Evolutionary conservation across 1,140 invertebrate species (phyloP).

Genomic region (Colletes latitarsis): DNA sequence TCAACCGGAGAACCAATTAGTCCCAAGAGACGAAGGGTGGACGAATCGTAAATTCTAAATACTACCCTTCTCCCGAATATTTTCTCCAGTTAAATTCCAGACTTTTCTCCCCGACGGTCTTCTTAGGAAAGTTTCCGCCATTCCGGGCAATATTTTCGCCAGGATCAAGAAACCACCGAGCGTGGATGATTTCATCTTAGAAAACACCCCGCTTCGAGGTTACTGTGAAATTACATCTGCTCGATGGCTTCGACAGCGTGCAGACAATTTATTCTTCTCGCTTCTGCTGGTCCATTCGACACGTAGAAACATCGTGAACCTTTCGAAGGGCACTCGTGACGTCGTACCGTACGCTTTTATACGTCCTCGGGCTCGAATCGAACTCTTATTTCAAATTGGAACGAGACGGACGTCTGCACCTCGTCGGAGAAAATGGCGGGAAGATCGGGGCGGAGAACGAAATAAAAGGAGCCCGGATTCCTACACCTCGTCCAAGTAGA

Average conservation of each 20-base stretch:
- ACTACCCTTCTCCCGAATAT: neutral
- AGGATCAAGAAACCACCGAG: neutral
- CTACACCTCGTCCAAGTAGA: neutral
- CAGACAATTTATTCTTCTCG: neutral
- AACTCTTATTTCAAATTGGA: constrained; percentile 25
- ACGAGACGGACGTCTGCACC: neutral
- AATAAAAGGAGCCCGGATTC: neutral
- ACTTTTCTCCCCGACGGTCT: neutral
- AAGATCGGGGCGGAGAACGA: neutral
- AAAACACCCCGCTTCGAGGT: neutral
- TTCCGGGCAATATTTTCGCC: neutral
- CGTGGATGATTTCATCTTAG: neutral
- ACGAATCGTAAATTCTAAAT: constrained; percentile 40
- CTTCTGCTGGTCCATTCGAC: constrained; percentile 2
- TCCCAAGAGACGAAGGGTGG: constrained; percentile 8
- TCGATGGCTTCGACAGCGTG: neutral
- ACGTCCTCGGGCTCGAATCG: neutral
- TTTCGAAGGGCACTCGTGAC: neutral
- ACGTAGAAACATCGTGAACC: neutral
- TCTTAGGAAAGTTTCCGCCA: neutral
- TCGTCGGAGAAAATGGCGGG: neutral
- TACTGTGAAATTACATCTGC: neutral
- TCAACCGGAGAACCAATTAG: constrained; percentile 27
- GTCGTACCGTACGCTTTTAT: constrained; percentile 21
- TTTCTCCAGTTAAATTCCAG: neutral